Evolutionary conservation across 2,113 vertebrate genomes (phyloP), one percentile per base, ranked within the genome.

Genomic region (Ceyx margarethae): DNA sequence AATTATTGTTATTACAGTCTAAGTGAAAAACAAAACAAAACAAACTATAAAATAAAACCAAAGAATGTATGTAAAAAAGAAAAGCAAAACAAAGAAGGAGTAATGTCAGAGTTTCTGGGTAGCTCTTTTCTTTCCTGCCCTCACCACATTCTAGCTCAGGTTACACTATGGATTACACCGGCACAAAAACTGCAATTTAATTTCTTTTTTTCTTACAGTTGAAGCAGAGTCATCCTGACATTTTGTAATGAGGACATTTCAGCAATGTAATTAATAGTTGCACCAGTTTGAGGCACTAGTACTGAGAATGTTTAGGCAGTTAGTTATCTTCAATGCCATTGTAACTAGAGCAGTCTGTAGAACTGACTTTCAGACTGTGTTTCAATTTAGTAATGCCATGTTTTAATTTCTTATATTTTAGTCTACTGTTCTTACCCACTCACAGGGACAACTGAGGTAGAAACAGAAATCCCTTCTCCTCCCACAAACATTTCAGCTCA

Each of bases 211-310:
- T 51, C 19, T 56, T 66, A 23, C 81, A 51, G 91, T 89, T 94
- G 78, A 31, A 73, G 87, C 75, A 73, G 80, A 94, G 79, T 92
- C 94, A 95, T 87, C 66, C 58, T 43, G 58, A 37, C 75, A 58
- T 95, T 92, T 91, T 91, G 87, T 71, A 95, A 94, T 19, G 22
- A 84, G 69, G 77, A 64, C 28, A 40, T 89, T 95, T 95, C 90
- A 85, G 60, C 67, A 80, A 33, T 1, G 0, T 54, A 76, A 21
- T 62, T 73, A 79, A 73, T 54, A 69, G 71, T 89, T 92, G 48
- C 57, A 78, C 25, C 42, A 33, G 51, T 69, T 79, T 50, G 79
- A 91, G 58, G 64, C 58, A 77, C 23, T 60, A 50, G 28, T 4
- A 73, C 56, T 48, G 37, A 53, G 50, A 61, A 26, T 51, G 31